Evolutionary conservation across 1,140 invertebrate genomes (phyloP).

Genomic region (Acromyrmex charruanus): DNA sequence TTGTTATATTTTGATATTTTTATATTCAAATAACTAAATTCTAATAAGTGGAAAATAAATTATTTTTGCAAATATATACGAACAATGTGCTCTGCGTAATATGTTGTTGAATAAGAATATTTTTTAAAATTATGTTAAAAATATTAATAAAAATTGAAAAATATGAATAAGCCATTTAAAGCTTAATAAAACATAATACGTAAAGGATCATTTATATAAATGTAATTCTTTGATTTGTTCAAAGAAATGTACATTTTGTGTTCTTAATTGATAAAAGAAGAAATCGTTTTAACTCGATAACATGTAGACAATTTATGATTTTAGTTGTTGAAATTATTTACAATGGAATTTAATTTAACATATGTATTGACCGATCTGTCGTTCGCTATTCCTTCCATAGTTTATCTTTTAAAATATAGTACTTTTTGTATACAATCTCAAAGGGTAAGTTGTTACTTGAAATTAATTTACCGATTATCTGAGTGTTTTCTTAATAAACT

Average conservation of each 20-base stretch:
- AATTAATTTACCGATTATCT: neutral
- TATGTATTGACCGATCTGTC: slow-evolving; percentile 16
- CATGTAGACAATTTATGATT: slow-evolving; percentile 14
- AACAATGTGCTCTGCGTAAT: neutral
- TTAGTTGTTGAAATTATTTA: slow-evolving; percentile 48
- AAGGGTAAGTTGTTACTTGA: slow-evolving; percentile 10
- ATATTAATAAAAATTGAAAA: slow-evolving; percentile 2
- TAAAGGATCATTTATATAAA: neutral
- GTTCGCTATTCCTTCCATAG: neutral
- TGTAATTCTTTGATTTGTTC: too few relatives aligned
- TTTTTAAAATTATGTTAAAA: neutral
- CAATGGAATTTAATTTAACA: slow-evolving; percentile 12
- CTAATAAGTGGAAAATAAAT: neutral
- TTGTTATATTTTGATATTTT: neutral
- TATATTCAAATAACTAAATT: neutral
- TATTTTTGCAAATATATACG: too few relatives aligned
- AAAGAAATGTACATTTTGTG: too few relatives aligned
- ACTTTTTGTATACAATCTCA: slow-evolving; percentile 33
- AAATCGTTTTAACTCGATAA: neutral
- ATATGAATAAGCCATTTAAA: neutral
- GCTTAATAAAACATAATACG: neutral
- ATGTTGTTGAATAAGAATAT: slow-evolving; percentile 1
- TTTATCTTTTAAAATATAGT: slow-evolving; percentile 42
- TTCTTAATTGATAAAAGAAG: neutral
- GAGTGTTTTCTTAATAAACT: neutral